Evolutionary conservation across 1,140 invertebrate species (phyloP).

Genomic region (Drosophila pseudoobscura): DNA sequence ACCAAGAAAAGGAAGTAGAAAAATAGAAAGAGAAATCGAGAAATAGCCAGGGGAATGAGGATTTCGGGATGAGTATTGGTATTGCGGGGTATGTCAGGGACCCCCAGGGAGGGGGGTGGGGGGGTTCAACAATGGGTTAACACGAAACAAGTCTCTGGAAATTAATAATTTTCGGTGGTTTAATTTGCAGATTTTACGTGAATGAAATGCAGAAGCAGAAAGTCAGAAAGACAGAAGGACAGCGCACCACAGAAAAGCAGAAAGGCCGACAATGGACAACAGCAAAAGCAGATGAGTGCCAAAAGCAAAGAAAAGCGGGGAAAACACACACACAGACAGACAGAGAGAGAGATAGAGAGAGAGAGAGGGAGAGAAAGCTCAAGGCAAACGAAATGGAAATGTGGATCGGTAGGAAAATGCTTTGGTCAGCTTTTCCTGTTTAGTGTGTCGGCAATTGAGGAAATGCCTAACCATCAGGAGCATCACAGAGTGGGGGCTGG

Average conservation of each 20-base stretch:
- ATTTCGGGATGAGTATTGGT: too few species aligned
- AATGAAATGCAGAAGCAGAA: slow-evolving; percentile 47
- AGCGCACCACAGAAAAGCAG: too few species aligned
- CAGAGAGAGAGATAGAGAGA: neutral
- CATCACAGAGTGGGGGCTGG: slow-evolving; percentile 16
- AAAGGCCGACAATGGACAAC: too few species aligned
- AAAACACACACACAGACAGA: too few species aligned
- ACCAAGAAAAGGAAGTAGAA: too few species aligned
- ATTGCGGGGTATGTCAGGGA: neutral
- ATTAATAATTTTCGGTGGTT: slow-evolving; percentile 75
- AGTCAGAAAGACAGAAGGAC: too few species aligned
- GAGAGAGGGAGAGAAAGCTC: neutral
- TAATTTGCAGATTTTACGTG: slow-evolving; percentile 70
- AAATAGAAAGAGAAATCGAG: too few species aligned
- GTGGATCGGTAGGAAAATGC: slow-evolving; percentile 41
- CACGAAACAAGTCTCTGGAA: slow-evolving; percentile 51
- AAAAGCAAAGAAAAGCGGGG: neutral
- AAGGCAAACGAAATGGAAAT: slow-evolving; percentile 54
- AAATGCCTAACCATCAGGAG: slow-evolving; percentile 25
- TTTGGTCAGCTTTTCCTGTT: slow-evolving; percentile 55
- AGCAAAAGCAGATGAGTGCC: too few species aligned
- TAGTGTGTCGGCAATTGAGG: slow-evolving; percentile 41
- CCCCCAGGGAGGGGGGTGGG: too few species aligned
- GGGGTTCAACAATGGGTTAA: slow-evolving; percentile 29
- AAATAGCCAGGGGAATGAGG: too few species aligned